Evolutionary conservation across 2,888 invertebrate genomes (phyloP).

Genomic region (Dolichomitus sp.): DNA sequence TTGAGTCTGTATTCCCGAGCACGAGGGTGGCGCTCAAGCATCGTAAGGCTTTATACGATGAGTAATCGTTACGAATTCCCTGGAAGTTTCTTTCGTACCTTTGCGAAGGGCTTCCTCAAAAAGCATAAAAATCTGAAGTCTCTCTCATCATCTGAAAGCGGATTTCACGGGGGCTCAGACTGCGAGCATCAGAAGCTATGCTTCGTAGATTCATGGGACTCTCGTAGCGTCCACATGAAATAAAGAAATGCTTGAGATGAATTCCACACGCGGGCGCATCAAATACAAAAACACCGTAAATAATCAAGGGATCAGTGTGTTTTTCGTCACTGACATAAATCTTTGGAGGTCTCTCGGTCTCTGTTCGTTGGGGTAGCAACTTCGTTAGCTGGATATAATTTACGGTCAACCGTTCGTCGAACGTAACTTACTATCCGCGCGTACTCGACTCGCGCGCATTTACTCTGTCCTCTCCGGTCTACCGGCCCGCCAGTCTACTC

Average conservation of each 20-base stretch:
- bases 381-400: conserved; percentile 80
- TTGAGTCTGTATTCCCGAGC: conserved; percentile 14
- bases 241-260: conserved; percentile 57
- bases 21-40: conserved; percentile 11
- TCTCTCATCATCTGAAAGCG: conserved; percentile 21
- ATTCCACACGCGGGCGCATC: conserved; percentile 50
- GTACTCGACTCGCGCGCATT: conserved; percentile 54
- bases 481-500: conserved; percentile 15
- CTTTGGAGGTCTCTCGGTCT: conserved; percentile 73
- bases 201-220: conserved; percentile 36
- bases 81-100: conserved; percentile 43
- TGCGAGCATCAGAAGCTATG: conserved; percentile 1
- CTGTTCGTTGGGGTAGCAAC: conserved; percentile 72
- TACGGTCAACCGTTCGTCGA: conserved; percentile 75
- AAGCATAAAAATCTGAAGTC: conserved; percentile 55
- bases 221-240: conserved; percentile 32
- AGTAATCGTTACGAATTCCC: conserved; percentile 48
- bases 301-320: conserved; percentile 74
- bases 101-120: conserved; percentile 19
- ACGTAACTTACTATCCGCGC: conserved; percentile 67
- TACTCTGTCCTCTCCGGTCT: conserved; percentile 49
- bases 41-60: conserved; percentile 32
- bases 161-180: conserved; percentile 57
- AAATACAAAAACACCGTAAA: conserved; percentile 73
- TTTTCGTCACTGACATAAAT: conserved; percentile 76